Percentiles rank a stretch among this genome's conserved stretches.
Evolutionary conservation across 2,797 vertebrate species (phyloP).

Genomic region (Pangasius macronema): DNA sequence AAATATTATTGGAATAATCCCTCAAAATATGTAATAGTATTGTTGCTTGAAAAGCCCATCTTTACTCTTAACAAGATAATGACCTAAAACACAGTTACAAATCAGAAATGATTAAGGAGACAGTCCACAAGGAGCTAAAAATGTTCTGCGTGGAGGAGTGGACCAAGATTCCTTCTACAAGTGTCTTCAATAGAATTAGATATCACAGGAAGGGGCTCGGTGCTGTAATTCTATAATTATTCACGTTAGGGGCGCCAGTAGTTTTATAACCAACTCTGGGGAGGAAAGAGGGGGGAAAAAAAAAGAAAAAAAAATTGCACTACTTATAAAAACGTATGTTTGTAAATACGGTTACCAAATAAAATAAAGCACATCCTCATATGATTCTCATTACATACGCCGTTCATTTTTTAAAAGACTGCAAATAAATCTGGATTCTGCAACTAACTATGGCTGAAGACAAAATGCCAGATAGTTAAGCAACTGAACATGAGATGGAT

Average conservation of each 20-base stretch:
- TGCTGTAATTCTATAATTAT: background rate
- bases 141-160: background rate
- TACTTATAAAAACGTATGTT: background rate
- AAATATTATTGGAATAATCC: background rate
- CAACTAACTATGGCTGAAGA: background rate
- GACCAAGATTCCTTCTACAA: background rate
- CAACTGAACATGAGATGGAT: conserved; percentile 8
- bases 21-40: background rate
- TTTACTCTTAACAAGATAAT: background rate
- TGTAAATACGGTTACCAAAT: background rate
- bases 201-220: background rate
- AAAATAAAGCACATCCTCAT: background rate
- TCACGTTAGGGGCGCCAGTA: background rate
- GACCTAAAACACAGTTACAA: background rate
- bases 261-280: background rate
- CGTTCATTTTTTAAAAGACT: background rate
- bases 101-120: background rate
- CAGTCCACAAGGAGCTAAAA: background rate
- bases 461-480: background rate
- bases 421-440: background rate
- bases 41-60: background rate
- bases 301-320: background rate
- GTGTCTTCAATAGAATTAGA: too few relatives aligned
- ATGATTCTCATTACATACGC: background rate
- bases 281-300: too few relatives aligned